Percentiles rank a stretch among this genome's conserved stretches.
Evolutionary conservation across 2,888 invertebrate genomes (phyloP).

Genomic region (Alcis repandata): DNA sequence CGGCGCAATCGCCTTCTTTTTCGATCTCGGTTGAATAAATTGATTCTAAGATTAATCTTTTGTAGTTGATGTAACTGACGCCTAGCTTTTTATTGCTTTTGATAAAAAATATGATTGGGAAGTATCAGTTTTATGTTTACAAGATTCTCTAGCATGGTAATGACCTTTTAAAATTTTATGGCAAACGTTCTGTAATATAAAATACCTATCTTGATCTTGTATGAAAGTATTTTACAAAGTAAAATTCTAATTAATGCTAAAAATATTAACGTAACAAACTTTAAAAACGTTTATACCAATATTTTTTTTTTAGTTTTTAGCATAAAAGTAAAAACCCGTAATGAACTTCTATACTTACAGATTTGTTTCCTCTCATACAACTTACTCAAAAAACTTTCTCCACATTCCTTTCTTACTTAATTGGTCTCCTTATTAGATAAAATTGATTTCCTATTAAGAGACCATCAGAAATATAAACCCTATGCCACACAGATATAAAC

Average conservation of each 20-base stretch:
- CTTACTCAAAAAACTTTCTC: too few relatives aligned
- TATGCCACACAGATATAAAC: constrained; percentile 24
- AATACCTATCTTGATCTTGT: neutral
- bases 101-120: constrained; percentile 56
- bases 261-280: too few relatives aligned
- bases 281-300: too few relatives aligned
- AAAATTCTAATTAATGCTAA: too few relatives aligned
- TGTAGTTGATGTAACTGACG: constrained; percentile 73
- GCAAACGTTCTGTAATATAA: constrained; percentile 27
- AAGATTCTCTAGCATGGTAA: constrained; percentile 34
- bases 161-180: constrained; percentile 32
- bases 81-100: constrained; percentile 60
- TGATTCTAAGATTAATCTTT: constrained; percentile 84
- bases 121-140: constrained; percentile 53
- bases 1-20: constrained; percentile 76
- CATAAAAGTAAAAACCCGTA: too few relatives aligned
- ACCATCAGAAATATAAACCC: neutral
- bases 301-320: too few relatives aligned
- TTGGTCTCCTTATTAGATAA: neutral
- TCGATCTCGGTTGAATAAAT: constrained; percentile 84
- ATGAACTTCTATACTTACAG: too few relatives aligned
- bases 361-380: too few relatives aligned
- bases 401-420: neutral
- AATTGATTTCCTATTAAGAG: neutral
- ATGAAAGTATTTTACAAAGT: neutral